A percentile compares a stretch with the other conserved stretches of the same genome.
Evolutionary conservation across 2,113 vertebrate species (phyloP).

Genomic region (crab-eating macaque (Macaca fascicularis)): T2T-MFA8v1.1 NC_088380.1:121052001-121052500

Average conservation of each 20-base stretch:
- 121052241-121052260: not conserved
- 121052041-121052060: fast-evolving
- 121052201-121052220: not conserved
- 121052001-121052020: not conserved
- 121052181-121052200: not conserved
- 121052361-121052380: not conserved
- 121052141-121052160: too few species aligned
- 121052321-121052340: not conserved
- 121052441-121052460: not conserved
- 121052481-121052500: not conserved
- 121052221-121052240: not conserved
- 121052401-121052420: not conserved
- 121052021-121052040: not conserved
- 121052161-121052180: not conserved
- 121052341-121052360: not conserved
- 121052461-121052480: not conserved
- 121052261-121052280: not conserved
- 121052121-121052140: not conserved
- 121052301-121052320: not conserved
- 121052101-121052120: not conserved
- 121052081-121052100: not conserved
- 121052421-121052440: not conserved
- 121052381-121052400: not conserved
- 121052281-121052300: not conserved
- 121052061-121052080: too few species aligned